Evolutionary conservation across 2,113 vertebrate species (phyloP), one percentile per base, ranked within the genome.

Genomic region (Salvelinus fontinalis): DNA sequence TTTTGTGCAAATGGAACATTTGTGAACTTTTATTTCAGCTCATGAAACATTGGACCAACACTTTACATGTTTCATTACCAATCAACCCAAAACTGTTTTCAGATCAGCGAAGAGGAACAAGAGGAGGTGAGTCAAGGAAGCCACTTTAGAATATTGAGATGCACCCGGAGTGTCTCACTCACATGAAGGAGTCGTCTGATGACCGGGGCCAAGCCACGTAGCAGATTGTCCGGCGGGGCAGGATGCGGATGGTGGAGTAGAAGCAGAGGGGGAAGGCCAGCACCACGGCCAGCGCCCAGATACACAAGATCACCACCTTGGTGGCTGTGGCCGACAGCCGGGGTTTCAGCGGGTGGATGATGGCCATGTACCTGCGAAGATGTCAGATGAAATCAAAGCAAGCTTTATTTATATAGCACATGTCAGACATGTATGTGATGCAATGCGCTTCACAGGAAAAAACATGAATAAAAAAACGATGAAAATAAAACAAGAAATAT

Each of bases 341-440:
- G 44, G 98, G 97, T 78, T 97, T 98, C 93, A 99, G 86, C 5
- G 98, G 98, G 81, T 99, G 95, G 66, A 97, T 99, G 84, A 99
- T 99, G 81, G 97, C 98, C 96, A 97, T 97, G 79, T 99, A 99
- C 89, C 98, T 99, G 75, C 67, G 81, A 83, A 70, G 74, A 73
- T 14, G 18, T 76, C 57, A 44, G 26, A 26, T 26, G 26, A 26
- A 44, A 79, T 2, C 2, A 12, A 51, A 12, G 84, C 62, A 65
- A 65, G 9, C 2, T 2, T 44, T 44, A 44, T 44, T 44, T 44
- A 44, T 44, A 44, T 1, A 44, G 2, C 39, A 44, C 39, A 44
- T 11, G 11, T 11, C 2, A 44, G 39, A 44, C 39, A 11, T 44
- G 39, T 12, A 44, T 44, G 9, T 11, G 39, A 44, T 0, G 8